Percentiles rank a stretch among this genome's conserved stretches.
Conservation (phyloP, 2,888 invertebrate genomes). For the Perizoma affinitatum region DNA sequence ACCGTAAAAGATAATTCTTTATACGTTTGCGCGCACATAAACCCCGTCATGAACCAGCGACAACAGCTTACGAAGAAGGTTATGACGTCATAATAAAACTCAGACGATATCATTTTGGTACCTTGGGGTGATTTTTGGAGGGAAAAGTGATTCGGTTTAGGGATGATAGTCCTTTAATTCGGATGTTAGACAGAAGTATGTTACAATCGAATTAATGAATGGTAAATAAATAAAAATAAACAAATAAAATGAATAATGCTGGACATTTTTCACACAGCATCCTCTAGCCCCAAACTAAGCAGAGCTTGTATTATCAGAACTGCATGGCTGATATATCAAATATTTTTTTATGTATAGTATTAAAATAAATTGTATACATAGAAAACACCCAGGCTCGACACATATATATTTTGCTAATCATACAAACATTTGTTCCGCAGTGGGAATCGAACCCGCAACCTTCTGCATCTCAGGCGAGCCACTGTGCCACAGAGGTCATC, state of each 20-base stretch:
- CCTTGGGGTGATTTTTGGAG: background rate
- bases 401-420: too few species aligned
- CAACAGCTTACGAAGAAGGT: constrained; percentile 34
- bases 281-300: background rate
- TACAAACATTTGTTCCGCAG: background rate
- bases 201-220: too few species aligned
- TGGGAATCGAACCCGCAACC: constrained; percentile 1
- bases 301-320: background rate
- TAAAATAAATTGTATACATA: too few species aligned
- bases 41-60: constrained; percentile 33
- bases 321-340: too few species aligned
- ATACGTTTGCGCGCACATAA: constrained; percentile 35
- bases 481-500: too few species aligned
- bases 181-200: too few species aligned
- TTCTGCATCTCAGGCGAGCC: too few species aligned
- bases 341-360: too few species aligned
- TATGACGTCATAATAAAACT: constrained; percentile 38
- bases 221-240: too few species aligned
- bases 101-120: constrained; percentile 23
- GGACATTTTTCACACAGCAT: too few species aligned
- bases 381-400: too few species aligned
- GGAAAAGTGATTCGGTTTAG: background rate
- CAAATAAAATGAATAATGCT: too few species aligned
- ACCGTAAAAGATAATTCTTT: constrained; percentile 36
- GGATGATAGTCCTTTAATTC: background rate